phyloP scores from a whole-genome alignment of 2,888 invertebrate genomes.

The Amblyteles armatorius region DNA sequence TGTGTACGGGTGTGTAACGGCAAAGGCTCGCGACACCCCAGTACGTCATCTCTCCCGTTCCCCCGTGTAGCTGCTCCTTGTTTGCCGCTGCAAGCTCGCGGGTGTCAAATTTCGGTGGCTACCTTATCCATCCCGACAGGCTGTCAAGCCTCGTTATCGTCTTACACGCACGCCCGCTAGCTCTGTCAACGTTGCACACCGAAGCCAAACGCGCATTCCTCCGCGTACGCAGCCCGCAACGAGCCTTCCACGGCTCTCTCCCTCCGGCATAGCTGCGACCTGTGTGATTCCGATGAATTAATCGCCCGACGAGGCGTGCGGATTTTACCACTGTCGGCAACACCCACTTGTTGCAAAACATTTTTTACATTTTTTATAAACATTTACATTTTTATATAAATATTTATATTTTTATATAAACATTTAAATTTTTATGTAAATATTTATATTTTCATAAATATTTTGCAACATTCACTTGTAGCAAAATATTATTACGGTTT shows the following conservation, averaged over 20 bases:
- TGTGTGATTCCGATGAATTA: constrained; percentile 42
- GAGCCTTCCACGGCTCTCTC: constrained; percentile 41
- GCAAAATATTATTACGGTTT: constrained; percentile 7
- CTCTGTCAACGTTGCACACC: constrained; percentile 67
- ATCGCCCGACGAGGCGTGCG: constrained; percentile 38
- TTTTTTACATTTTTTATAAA: neutral
- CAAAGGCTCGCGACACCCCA: constrained; percentile 42
- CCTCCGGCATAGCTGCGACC: constrained; percentile 46
- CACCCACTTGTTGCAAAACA: constrained; percentile 36
- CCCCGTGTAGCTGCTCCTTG: constrained; percentile 41
- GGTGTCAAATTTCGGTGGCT: constrained; percentile 82
- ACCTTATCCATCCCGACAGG: constrained; percentile 82
- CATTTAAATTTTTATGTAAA: too few relatives aligned
- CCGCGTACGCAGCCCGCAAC: constrained; percentile 45
- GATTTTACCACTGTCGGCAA: constrained; percentile 39
- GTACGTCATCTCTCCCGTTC: constrained; percentile 36
- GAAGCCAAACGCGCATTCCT: constrained; percentile 64
- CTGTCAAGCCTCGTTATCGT: constrained; percentile 84
- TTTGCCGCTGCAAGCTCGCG: constrained; percentile 68
- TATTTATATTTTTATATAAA: too few relatives aligned
- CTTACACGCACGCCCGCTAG: constrained; percentile 79
- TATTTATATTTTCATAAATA: too few relatives aligned
- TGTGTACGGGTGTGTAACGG: constrained; percentile 5
- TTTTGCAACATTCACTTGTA: constrained; percentile 15
- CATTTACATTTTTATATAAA: too few relatives aligned